Percentiles rank a stretch among this genome's conserved stretches.
Evolutionary conservation across 2,113 vertebrate genomes (phyloP).

Genomic region (Pholis gunnellus): DNA sequence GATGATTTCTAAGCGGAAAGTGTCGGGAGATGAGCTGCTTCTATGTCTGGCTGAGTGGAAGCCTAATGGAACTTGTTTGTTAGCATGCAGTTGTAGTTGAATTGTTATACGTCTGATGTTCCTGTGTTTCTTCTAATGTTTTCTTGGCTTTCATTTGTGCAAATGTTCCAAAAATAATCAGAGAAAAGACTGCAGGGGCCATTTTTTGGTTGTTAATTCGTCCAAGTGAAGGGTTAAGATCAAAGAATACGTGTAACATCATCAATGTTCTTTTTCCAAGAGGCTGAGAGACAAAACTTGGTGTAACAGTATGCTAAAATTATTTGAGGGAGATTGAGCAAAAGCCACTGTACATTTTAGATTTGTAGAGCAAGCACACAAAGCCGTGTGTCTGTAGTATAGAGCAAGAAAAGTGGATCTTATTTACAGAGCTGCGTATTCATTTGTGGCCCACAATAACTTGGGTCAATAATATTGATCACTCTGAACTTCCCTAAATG

Average conservation of each 20-base stretch:
- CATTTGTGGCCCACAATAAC: constrained; percentile 9
- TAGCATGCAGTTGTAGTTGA: background rate
- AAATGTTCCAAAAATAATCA: background rate
- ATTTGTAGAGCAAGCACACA: background rate
- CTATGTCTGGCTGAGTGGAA: background rate
- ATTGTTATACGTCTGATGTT: background rate
- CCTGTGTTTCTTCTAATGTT: no score
- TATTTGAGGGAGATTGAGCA: background rate
- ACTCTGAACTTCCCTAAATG: background rate
- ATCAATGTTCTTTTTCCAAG: background rate
- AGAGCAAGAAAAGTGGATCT: constrained; percentile 14
- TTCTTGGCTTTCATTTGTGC: background rate
- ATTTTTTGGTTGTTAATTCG: background rate
- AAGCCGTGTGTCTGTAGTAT: background rate
- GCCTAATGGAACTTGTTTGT: background rate
- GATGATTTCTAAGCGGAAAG: constrained; percentile 4
- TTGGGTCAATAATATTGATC: constrained; percentile 6
- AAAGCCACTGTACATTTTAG: background rate
- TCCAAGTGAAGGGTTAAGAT: background rate
- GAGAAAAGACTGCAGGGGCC: background rate
- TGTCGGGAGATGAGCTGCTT: constrained; percentile 2
- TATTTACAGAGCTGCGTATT: background rate
- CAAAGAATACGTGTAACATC: no score
- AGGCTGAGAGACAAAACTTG: background rate
- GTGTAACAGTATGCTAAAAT: background rate